Evolutionary conservation across 2,797 vertebrate genomes (phyloP).

Genomic region (Enteromius paludinosus): DNA sequence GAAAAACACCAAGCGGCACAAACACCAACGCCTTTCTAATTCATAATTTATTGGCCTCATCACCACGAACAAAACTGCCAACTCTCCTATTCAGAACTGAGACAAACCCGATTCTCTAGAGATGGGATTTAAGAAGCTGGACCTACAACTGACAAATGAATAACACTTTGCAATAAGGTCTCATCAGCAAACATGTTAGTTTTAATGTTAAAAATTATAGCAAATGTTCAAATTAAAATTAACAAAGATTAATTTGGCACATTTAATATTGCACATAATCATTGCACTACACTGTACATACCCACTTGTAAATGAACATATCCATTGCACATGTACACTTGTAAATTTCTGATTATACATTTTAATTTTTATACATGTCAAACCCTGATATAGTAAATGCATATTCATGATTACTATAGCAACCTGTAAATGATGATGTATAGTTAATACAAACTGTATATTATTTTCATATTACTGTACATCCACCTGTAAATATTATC

Average conservation of each 20-base stretch:
- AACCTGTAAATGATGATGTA: too few species aligned
- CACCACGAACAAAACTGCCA: not conserved
- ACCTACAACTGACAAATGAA: not conserved
- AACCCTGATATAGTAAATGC: too few species aligned
- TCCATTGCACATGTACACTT: too few species aligned
- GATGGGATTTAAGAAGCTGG: not conserved
- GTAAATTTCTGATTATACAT: too few species aligned
- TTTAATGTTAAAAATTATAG: not conserved
- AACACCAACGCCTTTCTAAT: constrained; percentile 16
- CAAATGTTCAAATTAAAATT: not conserved
- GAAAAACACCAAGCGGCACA: constrained; percentile 24
- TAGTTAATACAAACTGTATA: too few species aligned
- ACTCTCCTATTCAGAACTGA: not conserved
- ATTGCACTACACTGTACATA: too few species aligned
- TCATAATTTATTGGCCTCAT: constrained; percentile 36
- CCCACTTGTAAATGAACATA: too few species aligned
- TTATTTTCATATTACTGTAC: too few species aligned
- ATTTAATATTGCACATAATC: too few species aligned
- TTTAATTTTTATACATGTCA: too few species aligned
- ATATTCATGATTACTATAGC: too few species aligned
- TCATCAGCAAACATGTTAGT: not conserved
- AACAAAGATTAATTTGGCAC: not conserved
- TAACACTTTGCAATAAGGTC: not conserved
- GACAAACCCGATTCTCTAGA: not conserved
- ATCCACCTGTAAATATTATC: too few species aligned